Conservation (phyloP, 1,140 invertebrate species). For the Bombus difficillimus region DNA sequence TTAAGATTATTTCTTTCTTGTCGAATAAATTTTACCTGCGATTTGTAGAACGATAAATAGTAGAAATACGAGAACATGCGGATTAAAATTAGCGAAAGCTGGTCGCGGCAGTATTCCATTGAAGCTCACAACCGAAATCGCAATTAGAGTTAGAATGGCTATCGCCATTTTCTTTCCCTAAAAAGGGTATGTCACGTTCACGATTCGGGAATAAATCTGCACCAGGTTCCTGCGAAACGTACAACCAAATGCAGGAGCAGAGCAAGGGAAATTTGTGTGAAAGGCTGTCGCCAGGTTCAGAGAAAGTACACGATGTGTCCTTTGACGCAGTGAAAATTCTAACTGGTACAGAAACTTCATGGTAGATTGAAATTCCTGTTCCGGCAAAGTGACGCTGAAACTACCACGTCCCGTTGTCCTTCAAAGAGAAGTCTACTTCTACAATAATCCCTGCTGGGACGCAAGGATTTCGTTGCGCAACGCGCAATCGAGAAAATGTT, state of each 20-base stretch:
- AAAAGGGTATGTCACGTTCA: background rate
- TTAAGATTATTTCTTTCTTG: no score
- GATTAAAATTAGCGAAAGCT: background rate
- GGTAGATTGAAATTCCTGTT: slow-evolving; percentile 38
- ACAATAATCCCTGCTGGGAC: slow-evolving; percentile 10
- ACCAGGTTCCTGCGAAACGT: background rate
- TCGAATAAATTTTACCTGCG: no score
- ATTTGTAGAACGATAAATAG: background rate
- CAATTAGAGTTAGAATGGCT: background rate
- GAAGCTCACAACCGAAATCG: background rate
- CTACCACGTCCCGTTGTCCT: background rate
- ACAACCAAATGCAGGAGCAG: background rate
- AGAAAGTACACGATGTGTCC: slow-evolving; percentile 21
- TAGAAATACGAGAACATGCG: background rate
- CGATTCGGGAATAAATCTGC: background rate
- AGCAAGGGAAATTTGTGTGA: slow-evolving; percentile 4
- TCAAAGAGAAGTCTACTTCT: slow-evolving; percentile 25
- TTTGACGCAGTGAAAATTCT: slow-evolving; percentile 37
- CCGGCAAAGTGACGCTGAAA: background rate
- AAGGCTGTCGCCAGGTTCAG: slow-evolving; percentile 12
- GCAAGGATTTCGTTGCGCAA: background rate
- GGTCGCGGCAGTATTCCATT: background rate
- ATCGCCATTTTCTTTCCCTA: background rate
- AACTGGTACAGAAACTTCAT: slow-evolving; percentile 8
- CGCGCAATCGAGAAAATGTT: slow-evolving; percentile 9